Conservation (phyloP, 1,140 invertebrate species). For the Drosophila nikananu region DNA sequence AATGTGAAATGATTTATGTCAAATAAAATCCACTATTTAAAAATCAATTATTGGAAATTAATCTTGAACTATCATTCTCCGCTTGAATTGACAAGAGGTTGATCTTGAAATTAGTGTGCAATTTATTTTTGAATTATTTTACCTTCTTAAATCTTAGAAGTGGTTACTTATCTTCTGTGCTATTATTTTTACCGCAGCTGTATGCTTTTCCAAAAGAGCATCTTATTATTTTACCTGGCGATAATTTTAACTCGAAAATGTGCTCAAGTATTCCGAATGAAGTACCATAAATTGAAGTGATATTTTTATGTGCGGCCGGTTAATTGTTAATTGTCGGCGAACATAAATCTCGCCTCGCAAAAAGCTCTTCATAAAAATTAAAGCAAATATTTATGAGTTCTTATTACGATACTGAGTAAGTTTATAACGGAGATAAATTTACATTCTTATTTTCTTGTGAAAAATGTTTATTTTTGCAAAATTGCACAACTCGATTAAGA, state of each 20-base stretch:
- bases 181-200: constrained; percentile 7
- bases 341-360: constrained; percentile 22
- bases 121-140: too few species aligned
- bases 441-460: not conserved
- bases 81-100: not conserved
- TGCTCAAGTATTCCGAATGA: constrained; percentile 42
- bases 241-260: constrained; percentile 41
- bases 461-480: constrained; percentile 9
- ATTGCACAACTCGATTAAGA: constrained; percentile 1
- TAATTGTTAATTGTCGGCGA: constrained; percentile 44
- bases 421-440: constrained; percentile 43
- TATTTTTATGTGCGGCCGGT: constrained; percentile 29
- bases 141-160: too few species aligned
- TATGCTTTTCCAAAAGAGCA: constrained; percentile 17
- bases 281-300: constrained; percentile 34
- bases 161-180: not conserved
- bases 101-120: not conserved
- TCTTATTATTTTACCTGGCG: constrained; percentile 28
- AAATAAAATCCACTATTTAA: not conserved
- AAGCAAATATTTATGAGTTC: constrained; percentile 75
- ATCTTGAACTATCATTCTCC: not conserved
- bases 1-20: not conserved
- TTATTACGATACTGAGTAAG: constrained; percentile 81
- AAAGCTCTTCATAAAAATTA: constrained; percentile 38
- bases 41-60: too few species aligned